Percentiles rank a stretch among this genome's conserved stretches.
Evolutionary conservation across 1,140 invertebrate genomes (phyloP).

Genomic region (Ceratina calcarata): DNA sequence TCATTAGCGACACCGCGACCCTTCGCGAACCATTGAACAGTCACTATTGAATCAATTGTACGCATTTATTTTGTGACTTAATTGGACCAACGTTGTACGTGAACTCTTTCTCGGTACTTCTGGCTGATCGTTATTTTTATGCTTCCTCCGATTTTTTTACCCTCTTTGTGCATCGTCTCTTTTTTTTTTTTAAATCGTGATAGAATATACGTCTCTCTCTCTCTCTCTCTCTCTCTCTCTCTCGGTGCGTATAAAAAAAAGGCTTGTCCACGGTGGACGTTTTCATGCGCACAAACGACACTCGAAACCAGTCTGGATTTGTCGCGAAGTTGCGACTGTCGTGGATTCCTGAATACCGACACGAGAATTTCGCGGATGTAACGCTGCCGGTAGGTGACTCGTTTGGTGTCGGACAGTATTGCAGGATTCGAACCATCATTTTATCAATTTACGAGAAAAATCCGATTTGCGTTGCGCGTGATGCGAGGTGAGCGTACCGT

Average conservation of each 20-base stretch:
- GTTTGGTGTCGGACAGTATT: conserved; percentile 53
- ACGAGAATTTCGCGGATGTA: conserved; percentile 23
- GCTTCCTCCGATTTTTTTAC: conserved; percentile 21
- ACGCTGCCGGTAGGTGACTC: conserved; percentile 20
- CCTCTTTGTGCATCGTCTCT: neutral
- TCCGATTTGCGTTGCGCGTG: conserved; percentile 65
- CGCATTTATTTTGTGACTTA: conserved; percentile 61
- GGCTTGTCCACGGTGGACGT: neutral
- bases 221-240: too few relatives aligned
- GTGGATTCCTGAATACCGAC: conserved; percentile 7
- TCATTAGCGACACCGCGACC: conserved; percentile 54
- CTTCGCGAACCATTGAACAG: conserved; percentile 54
- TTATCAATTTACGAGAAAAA: conserved; percentile 71
- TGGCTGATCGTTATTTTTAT: conserved; percentile 56
- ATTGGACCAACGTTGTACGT: conserved; percentile 60
- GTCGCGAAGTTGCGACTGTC: neutral
- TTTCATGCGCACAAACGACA: neutral
- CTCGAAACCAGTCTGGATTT: neutral
- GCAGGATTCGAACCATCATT: conserved; percentile 63
- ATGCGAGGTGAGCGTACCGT: conserved; percentile 37
- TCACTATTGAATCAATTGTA: conserved; percentile 51
- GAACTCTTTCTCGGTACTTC: conserved; percentile 50
- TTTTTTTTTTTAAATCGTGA: conserved; percentile 21
- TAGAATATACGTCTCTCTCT: conserved; percentile 13
- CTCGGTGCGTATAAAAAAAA: conserved; percentile 20